Evolutionary conservation across 2,797 vertebrate genomes (phyloP).

Genomic region (Acrocephalus scirpaceus): DNA sequence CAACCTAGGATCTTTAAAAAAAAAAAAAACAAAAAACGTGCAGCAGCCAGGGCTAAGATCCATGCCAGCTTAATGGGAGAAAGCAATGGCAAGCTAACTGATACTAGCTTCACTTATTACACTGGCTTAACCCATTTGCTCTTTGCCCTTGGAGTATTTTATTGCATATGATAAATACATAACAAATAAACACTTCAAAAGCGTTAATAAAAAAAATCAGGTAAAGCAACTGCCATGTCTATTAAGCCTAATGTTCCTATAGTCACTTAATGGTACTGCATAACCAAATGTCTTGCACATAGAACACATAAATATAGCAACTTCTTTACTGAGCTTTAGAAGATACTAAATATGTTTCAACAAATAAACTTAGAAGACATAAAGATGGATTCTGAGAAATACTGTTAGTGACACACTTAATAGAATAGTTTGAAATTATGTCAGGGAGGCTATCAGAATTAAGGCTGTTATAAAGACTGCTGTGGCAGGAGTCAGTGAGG

Average conservation of each 20-base stretch:
- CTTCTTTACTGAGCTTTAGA: background rate
- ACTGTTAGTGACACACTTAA: background rate
- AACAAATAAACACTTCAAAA: background rate
- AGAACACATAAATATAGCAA: background rate
- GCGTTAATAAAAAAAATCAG: background rate
- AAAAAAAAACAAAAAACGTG: background rate
- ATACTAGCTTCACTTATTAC: background rate
- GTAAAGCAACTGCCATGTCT: background rate
- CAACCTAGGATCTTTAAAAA: background rate
- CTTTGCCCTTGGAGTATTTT: background rate
- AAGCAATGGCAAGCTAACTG: background rate
- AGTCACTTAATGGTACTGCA: background rate
- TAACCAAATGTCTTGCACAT: background rate
- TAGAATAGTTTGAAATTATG: background rate
- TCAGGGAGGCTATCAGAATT: background rate
- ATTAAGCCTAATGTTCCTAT: background rate
- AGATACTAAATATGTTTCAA: background rate
- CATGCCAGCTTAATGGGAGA: background rate
- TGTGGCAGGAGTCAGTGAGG: background rate
- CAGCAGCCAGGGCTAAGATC: background rate
- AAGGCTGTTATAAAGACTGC: background rate
- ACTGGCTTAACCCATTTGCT: background rate
- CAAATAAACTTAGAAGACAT: background rate
- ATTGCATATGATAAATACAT: background rate
- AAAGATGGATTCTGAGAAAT: background rate